These are phyloP conservation scores for Lycocerus yunnanus DNA, from an alignment of 2,888 invertebrate genomes.

Conservation along the genomic window DNA sequence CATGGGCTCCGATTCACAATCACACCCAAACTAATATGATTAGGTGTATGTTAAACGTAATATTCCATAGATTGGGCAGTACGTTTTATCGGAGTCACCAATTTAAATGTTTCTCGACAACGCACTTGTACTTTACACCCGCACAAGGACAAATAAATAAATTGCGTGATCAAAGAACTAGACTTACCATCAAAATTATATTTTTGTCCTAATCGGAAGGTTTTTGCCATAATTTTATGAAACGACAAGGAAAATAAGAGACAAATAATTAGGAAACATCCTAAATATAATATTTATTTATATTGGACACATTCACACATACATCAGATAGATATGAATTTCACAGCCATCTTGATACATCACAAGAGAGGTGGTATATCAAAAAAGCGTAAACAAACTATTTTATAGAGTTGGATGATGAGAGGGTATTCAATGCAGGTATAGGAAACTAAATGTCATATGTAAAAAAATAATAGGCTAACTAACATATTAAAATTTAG, in stretches of 20 bases:
- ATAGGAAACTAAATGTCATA: constrained; percentile 16
- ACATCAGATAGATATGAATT: constrained; percentile 49
- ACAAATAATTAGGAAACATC: constrained; percentile 47
- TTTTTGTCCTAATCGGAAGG: no score
- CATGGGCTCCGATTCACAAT: no score
- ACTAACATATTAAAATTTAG: constrained; percentile 45
- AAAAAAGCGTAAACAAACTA: constrained; percentile 41
- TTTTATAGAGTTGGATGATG: not conserved
- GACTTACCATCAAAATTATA: no score
- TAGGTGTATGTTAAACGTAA: no score
- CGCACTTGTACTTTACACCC: no score
- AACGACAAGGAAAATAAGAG: not conserved
- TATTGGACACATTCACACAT: constrained; percentile 58
- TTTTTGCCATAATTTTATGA: not conserved
- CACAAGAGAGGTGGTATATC: constrained; percentile 48
- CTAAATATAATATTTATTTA: constrained; percentile 51
- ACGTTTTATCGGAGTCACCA: no score
- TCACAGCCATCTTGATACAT: constrained; percentile 55
- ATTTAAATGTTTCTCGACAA: no score
- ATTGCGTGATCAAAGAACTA: no score
- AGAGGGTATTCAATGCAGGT: constrained; percentile 3
- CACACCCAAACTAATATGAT: no score
- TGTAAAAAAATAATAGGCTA: constrained; percentile 34
- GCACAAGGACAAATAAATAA: no score
- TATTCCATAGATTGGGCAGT: no score